Evolutionary conservation across 2,113 vertebrate genomes (phyloP).

Genomic region (Oreochromis niloticus): DNA sequence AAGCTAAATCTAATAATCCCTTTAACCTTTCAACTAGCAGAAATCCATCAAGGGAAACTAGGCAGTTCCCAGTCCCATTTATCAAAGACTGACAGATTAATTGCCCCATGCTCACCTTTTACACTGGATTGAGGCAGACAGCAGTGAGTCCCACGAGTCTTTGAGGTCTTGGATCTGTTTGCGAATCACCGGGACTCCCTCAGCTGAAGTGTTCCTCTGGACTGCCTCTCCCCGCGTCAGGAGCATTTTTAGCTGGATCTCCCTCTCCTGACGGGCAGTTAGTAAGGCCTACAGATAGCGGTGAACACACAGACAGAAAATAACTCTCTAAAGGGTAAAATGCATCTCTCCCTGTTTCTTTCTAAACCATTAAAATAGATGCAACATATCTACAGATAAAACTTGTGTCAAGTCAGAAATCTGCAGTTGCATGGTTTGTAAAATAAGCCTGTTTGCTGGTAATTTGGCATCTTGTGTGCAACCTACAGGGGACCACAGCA

Average conservation of each 20-base stretch:
- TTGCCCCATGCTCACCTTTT: constrained; percentile 77
- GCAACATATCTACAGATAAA: not conserved
- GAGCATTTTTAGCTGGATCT: constrained; percentile 93
- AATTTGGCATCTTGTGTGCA: not conserved
- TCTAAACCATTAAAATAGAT: not conserved
- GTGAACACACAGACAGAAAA: not conserved
- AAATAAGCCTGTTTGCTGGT: not conserved
- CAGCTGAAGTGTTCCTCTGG: constrained; percentile 87
- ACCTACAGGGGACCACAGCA: not conserved
- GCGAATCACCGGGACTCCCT: constrained; percentile 84
- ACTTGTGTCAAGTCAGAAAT: not conserved
- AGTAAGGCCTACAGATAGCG: constrained; percentile 76
- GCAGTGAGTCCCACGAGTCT: constrained; percentile 86
- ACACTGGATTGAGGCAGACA: constrained; percentile 87
- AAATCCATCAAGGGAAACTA: constrained; percentile 30
- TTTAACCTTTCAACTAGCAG: constrained; percentile 18
- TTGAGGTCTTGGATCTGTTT: constrained; percentile 87
- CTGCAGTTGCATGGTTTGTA: not conserved
- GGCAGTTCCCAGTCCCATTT: constrained; percentile 1
- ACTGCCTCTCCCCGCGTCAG: constrained; percentile 89
- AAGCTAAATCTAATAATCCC: not conserved
- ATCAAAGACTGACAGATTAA: not conserved
- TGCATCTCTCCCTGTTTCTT: not conserved
- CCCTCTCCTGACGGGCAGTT: constrained; percentile 86
- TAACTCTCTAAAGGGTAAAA: not conserved